A percentile compares a stretch with the other conserved stretches of the same genome.
These are phyloP conservation scores for Archilochus colubris DNA, from an alignment of 2,113 vertebrate species.

Conservation along the genomic window DNA sequence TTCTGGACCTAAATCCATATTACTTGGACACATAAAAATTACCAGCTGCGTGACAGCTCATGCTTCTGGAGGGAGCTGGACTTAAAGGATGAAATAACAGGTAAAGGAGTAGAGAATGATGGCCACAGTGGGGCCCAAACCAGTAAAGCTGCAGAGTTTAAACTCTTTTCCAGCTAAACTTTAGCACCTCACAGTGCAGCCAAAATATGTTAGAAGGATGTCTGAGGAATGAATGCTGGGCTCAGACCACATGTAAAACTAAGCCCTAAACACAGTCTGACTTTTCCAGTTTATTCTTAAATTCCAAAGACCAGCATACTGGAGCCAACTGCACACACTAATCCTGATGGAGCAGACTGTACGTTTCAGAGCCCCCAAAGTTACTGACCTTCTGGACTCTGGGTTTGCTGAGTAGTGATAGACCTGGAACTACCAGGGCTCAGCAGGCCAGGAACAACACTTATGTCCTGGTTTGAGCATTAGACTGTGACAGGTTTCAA, in stretches of 20 bases:
- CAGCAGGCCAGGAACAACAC: neutral
- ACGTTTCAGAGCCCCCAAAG: neutral
- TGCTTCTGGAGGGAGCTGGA: neutral
- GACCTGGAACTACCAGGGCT: neutral
- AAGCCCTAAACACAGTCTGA: neutral
- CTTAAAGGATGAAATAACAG: neutral
- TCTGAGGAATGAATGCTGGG: neutral
- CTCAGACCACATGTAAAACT: neutral
- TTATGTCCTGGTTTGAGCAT: no score
- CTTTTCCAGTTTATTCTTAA: neutral
- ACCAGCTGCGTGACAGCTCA: neutral
- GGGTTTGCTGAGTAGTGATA: neutral
- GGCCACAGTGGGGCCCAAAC: neutral
- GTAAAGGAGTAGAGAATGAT: neutral
- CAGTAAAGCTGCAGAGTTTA: neutral
- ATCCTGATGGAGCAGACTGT: neutral
- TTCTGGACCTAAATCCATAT: constrained; percentile 35
- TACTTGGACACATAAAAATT: constrained; percentile 7
- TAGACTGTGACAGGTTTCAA: neutral
- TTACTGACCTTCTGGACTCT: neutral
- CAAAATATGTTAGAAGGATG: neutral
- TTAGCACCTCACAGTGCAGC: neutral
- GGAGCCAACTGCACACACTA: neutral
- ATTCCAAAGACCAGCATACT: neutral
- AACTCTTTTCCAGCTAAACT: constrained; percentile 4